Evolutionary conservation across 2,888 invertebrate species (phyloP).

Genomic region (Xestobium rufovillosum): DNA sequence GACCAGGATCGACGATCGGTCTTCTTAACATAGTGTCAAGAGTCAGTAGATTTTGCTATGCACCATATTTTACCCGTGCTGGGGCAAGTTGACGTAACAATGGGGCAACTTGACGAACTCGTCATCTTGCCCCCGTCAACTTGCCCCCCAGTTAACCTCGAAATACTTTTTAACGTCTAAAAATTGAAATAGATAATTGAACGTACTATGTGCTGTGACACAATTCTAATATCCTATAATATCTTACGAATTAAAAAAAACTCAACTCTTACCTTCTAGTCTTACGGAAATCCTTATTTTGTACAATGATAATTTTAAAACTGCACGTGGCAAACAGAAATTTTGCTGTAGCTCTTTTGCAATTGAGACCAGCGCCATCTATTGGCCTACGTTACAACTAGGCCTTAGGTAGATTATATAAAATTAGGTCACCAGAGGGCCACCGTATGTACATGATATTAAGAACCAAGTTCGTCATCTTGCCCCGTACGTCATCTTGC

Average conservation of each 20-base stretch:
- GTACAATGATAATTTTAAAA: neutral
- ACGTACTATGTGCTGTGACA: neutral
- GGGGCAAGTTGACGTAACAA: constrained; percentile 4
- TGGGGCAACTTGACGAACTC: constrained; percentile 20
- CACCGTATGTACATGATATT: neutral
- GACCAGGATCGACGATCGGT: constrained; percentile 18
- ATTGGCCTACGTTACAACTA: neutral
- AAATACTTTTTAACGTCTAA: constrained; percentile 4
- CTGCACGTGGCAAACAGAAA: neutral
- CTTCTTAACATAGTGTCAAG: constrained; percentile 17
- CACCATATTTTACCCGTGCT: constrained; percentile 18
- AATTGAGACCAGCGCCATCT: neutral
- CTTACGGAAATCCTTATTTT: constrained; percentile 1
- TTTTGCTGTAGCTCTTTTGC: neutral
- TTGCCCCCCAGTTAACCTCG: constrained; percentile 10
- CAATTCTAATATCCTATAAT: neutral
- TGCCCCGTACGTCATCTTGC: constrained; percentile 1
- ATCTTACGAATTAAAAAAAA: neutral
- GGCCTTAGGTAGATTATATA: neutral
- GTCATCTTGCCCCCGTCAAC: constrained; percentile 16
- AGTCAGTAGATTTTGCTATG: no score
- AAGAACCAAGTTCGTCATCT: constrained; percentile 1
- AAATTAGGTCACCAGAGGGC: neutral
- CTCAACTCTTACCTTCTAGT: neutral
- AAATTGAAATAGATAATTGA: constrained; percentile 4